These are phyloP conservation scores for Drosophila subpulchrella DNA, from an alignment of 1,140 invertebrate species.

Conservation along the genomic window DNA sequence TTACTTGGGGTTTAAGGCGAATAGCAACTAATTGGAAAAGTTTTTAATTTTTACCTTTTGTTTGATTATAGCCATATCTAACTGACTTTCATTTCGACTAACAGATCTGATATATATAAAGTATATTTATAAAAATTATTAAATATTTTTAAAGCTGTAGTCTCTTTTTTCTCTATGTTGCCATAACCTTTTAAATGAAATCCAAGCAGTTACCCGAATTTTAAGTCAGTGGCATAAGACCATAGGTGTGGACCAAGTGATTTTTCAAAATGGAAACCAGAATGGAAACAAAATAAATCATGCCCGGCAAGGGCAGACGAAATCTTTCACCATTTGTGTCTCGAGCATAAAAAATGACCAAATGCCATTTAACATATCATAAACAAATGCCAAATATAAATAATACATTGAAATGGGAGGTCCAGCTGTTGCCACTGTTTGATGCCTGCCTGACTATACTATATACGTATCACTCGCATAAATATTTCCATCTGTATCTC, in stretches of 20 bases:
- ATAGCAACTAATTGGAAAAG: too few relatives aligned
- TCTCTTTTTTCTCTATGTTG: too few relatives aligned
- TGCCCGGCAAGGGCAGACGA: neutral
- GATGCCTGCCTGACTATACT: neutral
- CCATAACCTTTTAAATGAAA: too few relatives aligned
- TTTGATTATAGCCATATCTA: too few relatives aligned
- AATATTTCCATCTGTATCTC: constrained; percentile 24
- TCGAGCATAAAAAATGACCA: constrained; percentile 21
- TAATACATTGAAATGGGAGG: constrained; percentile 16
- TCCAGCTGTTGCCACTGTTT: constrained; percentile 16
- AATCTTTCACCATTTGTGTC: constrained; percentile 11
- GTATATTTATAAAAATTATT: too few relatives aligned
- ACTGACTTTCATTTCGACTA: too few relatives aligned
- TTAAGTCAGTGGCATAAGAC: too few relatives aligned
- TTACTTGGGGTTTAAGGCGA: too few relatives aligned
- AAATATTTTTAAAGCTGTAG: too few relatives aligned
- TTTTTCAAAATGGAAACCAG: neutral
- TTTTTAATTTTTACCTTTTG: too few relatives aligned
- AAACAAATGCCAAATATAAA: constrained; percentile 18
- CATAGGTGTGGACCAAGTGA: neutral
- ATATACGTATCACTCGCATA: neutral
- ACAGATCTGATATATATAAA: too few relatives aligned
- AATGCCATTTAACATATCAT: constrained; percentile 33
- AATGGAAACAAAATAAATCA: constrained; percentile 12
- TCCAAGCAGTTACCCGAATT: too few relatives aligned